Percentiles rank a stretch among this genome's conserved stretches.
phyloP scores from a whole-genome alignment of 2,888 invertebrate genomes.

The Xylota segnis region DNA sequence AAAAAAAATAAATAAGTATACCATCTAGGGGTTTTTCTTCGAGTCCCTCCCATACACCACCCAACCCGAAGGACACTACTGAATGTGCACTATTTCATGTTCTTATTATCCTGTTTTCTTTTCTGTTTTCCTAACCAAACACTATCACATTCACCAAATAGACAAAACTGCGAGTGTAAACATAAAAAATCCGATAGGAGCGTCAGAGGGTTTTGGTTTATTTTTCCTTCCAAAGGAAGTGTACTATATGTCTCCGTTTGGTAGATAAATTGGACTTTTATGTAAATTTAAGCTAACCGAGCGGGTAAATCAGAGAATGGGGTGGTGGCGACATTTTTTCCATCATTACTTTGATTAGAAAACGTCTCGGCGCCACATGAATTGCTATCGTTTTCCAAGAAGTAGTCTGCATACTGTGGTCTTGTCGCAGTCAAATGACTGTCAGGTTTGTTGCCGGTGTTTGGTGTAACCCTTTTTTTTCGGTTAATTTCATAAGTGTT shows the following conservation, averaged over 20 bases:
- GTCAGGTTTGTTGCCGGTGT: conserved; percentile 18
- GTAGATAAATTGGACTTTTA: conserved; percentile 73
- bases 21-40: conserved; percentile 4
- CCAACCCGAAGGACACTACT: conserved; percentile 12
- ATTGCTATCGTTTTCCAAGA: conserved; percentile 21
- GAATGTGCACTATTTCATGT: conserved; percentile 40
- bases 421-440: conserved; percentile 45
- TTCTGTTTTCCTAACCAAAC: conserved; percentile 1
- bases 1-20: conserved; percentile 1
- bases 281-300: conserved; percentile 64
- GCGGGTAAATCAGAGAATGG: conserved; percentile 39
- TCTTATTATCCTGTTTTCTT: conserved; percentile 15
- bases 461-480: conserved; percentile 61
- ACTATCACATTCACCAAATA: conserved; percentile 19
- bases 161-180: conserved; percentile 29
- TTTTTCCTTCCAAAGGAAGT: conserved; percentile 45
- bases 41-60: background rate
- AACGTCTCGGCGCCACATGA: conserved; percentile 69
- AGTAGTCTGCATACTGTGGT: background rate
- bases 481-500: conserved; percentile 70
- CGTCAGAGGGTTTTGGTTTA: conserved; percentile 19
- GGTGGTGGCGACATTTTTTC: conserved; percentile 32
- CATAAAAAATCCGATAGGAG: conserved; percentile 16
- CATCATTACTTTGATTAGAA: conserved; percentile 70
- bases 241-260: conserved; percentile 50